These are phyloP conservation scores for Trichoplusia ni DNA, from an alignment of 1,140 invertebrate genomes.

Conservation along the genomic window DNA sequence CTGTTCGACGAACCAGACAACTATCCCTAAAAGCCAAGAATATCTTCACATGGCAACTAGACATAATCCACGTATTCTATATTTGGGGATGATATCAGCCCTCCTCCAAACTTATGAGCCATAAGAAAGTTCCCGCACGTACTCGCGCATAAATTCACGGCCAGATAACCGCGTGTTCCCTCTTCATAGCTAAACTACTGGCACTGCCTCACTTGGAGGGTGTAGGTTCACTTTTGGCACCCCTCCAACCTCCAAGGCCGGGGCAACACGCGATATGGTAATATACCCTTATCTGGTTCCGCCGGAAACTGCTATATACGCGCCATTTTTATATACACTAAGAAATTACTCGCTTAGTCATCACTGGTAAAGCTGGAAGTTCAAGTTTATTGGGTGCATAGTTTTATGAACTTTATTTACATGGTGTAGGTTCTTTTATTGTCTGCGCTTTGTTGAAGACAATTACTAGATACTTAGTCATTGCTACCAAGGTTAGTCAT, in stretches of 20 bases:
- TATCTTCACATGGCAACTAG: too few relatives aligned
- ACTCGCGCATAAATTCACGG: not conserved
- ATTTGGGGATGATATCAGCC: too few relatives aligned
- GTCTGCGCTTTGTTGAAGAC: not conserved
- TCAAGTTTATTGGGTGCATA: not conserved
- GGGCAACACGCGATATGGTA: slow-evolving; percentile 56
- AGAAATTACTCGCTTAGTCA: slow-evolving; percentile 23
- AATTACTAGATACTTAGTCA: slow-evolving; percentile 4
- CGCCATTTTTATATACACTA: slow-evolving; percentile 1
- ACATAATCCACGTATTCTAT: too few relatives aligned
- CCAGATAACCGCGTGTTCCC: not conserved
- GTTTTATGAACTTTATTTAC: not conserved
- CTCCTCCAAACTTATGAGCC: not conserved
- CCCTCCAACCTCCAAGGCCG: slow-evolving; percentile 44
- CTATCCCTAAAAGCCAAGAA: too few relatives aligned
- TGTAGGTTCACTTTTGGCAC: slow-evolving; percentile 29
- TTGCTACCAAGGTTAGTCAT: slow-evolving; percentile 13
- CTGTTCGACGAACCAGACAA: too few relatives aligned
- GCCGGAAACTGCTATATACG: slow-evolving; percentile 20
- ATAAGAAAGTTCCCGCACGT: not conserved
- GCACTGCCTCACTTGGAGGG: slow-evolving; percentile 1
- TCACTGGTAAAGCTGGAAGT: not conserved
- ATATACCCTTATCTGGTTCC: slow-evolving; percentile 40
- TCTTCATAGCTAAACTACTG: slow-evolving; percentile 19
- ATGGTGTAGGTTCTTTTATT: not conserved